Conservation (phyloP, 2,888 invertebrate species). For the Abrostola tripartita region DNA sequence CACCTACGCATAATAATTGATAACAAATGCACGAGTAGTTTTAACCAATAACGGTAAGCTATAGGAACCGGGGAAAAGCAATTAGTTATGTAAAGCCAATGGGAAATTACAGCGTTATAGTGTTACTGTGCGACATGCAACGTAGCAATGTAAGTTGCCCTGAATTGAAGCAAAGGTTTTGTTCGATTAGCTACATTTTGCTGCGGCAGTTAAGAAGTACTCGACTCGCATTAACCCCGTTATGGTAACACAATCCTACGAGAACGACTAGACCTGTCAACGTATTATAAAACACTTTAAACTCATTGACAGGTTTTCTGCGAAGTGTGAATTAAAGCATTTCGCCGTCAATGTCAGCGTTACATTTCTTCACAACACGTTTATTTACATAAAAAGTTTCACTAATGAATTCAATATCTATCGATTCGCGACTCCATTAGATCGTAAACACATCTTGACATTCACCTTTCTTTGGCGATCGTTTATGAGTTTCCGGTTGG, state of each 20-base stretch:
- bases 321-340: constrained; percentile 20
- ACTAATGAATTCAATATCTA: constrained; percentile 57
- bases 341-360: constrained; percentile 5
- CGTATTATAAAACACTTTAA: constrained; percentile 6
- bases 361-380: constrained; percentile 18
- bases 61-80: constrained; percentile 6
- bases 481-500: constrained; percentile 76
- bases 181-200: constrained; percentile 30
- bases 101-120: constrained; percentile 30
- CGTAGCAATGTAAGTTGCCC: constrained; percentile 33
- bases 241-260: constrained; percentile 7
- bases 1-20: constrained; percentile 4
- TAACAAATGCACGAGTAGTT: constrained; percentile 3
- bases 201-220: constrained; percentile 25
- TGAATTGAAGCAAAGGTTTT: constrained; percentile 24
- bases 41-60: constrained; percentile 6
- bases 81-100: constrained; percentile 38
- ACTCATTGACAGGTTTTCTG: constrained; percentile 26
- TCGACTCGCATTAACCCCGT: constrained; percentile 19
- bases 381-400: constrained; percentile 57
- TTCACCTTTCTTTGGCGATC: constrained; percentile 78
- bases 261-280: constrained; percentile 6
- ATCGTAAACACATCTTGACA: constrained; percentile 78
- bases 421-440: constrained; percentile 50
- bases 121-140: constrained; percentile 31